A percentile compares a stretch with the other conserved stretches of the same genome.
Conservation (phyloP, 1,140 invertebrate species). For the Drosophila malerkotliana region DNA sequence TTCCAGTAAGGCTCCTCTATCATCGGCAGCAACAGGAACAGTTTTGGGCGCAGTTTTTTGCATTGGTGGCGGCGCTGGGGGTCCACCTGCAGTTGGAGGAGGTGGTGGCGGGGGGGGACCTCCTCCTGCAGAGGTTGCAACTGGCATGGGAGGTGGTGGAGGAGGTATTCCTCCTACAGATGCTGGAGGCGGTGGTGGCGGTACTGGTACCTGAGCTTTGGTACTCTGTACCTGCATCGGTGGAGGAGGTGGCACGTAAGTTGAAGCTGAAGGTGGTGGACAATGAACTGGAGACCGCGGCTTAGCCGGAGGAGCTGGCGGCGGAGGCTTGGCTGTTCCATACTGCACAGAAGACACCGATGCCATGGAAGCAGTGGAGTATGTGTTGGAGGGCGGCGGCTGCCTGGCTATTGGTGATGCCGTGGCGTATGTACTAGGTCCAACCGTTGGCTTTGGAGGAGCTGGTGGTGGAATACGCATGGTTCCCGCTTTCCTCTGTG, state of each 20-base stretch:
- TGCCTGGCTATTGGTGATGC: conserved; percentile 21
- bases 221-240: conserved; percentile 10
- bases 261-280: neutral
- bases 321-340: neutral
- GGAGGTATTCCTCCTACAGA: conserved; percentile 9
- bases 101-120: conserved; percentile 50
- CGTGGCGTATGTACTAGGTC: conserved; percentile 27
- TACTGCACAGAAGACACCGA: neutral
- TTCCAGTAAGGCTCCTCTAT: conserved; percentile 67
- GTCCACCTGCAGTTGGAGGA: conserved; percentile 34
- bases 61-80: conserved; percentile 17
- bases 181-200: conserved; percentile 29
- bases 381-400: conserved; percentile 21
- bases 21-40: conserved; percentile 28
- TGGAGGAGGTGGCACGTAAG: conserved; percentile 25
- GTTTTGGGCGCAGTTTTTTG: conserved; percentile 43
- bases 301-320: conserved; percentile 6
- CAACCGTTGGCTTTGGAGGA: conserved; percentile 60
- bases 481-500: conserved; percentile 54
- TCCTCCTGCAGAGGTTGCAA: conserved; percentile 4
- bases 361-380: neutral
- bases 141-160: conserved; percentile 40
- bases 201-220: conserved; percentile 5
- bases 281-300: neutral
- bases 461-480: conserved; percentile 62